phyloP scores from a whole-genome alignment of 2,888 invertebrate genomes.

The Epicampocera succincta region DNA sequence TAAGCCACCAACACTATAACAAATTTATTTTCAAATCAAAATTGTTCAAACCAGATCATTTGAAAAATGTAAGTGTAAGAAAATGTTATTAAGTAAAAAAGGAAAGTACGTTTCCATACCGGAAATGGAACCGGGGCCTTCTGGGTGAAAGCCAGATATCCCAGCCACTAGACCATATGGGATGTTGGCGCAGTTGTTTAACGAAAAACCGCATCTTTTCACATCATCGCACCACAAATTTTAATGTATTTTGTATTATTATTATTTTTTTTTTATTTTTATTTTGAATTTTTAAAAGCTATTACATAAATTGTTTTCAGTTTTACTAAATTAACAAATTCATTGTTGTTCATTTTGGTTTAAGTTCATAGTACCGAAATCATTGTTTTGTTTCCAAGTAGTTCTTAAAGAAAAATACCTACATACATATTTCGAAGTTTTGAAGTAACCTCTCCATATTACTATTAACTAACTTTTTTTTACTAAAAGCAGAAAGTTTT shows the following conservation, averaged over 20 bases:
- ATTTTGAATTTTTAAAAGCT: conserved; percentile 10
- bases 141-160: conserved; percentile 80
- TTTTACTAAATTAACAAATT: conserved; percentile 4
- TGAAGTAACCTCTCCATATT: conserved; percentile 10
- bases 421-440: too few relatives aligned
- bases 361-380: too few relatives aligned
- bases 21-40: not conserved
- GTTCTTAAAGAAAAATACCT: conserved; percentile 2
- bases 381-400: conserved; percentile 6
- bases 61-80: not conserved
- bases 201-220: not conserved
- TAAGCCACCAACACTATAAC: not conserved
- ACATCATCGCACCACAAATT: not conserved
- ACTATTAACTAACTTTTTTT: conserved; percentile 14
- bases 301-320: conserved; percentile 1
- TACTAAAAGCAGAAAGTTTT: conserved; percentile 7
- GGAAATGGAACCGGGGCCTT: conserved; percentile 91
- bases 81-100: conserved; percentile 51
- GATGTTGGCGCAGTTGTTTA: not conserved
- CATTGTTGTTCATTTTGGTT: not conserved
- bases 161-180: conserved; percentile 78
- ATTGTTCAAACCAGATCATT: not conserved
- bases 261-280: not conserved
- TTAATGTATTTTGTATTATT: too few relatives aligned
- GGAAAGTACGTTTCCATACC: conserved; percentile 88